Percentiles rank a stretch among this genome's conserved stretches.
These are phyloP conservation scores for Megalonaias nervosa DNA, from an alignment of 1,140 invertebrate genomes.

Conservation along the genomic window DNA sequence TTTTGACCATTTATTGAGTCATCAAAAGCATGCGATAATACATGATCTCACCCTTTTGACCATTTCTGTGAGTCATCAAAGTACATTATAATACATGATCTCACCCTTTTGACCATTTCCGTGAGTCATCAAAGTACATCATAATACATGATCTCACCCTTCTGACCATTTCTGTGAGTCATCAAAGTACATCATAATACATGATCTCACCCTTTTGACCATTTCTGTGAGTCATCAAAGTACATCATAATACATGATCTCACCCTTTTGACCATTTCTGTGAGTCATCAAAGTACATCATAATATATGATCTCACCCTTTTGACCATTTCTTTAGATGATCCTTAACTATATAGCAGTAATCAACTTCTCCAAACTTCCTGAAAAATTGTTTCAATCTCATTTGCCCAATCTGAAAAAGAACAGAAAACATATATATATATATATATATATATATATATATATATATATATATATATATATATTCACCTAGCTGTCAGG, in stretches of 20 bases:
- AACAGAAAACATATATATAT: not conserved
- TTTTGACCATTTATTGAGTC: no score
- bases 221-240: no score
- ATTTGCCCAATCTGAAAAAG: slow-evolving; percentile 30
- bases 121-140: slow-evolving; percentile 17
- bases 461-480: no score
- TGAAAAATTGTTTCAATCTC: slow-evolving; percentile 30
- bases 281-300: no score
- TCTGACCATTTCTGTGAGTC: no score
- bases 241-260: no score
- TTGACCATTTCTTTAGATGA: slow-evolving; percentile 38
- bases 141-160: slow-evolving; percentile 31
- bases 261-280: no score
- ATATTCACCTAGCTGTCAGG: no score
- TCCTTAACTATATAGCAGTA: slow-evolving; percentile 40
- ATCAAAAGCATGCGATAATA: no score
- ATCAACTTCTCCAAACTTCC: slow-evolving; percentile 40
- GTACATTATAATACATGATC: not conserved
- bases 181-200: no score
- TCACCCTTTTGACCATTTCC: slow-evolving; percentile 38
- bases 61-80: slow-evolving; percentile 13
- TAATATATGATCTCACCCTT: slow-evolving; percentile 21
- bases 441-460: no score
- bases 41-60: slow-evolving; percentile 32
- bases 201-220: no score